Conservation (phyloP, 2,888 invertebrate species). For the Pheosia tremula region DNA sequence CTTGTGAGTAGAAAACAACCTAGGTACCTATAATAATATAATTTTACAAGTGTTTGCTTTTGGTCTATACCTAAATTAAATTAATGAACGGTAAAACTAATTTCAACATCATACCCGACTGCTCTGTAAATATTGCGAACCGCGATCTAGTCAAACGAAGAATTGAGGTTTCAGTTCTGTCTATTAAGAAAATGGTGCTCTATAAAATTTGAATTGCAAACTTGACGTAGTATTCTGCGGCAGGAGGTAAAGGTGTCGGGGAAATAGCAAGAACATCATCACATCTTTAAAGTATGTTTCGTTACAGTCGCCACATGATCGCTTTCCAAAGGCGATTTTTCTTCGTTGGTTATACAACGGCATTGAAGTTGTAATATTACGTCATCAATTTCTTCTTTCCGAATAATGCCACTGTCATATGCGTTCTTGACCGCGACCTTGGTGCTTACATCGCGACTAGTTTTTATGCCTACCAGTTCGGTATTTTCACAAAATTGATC, state of each 20-base stretch:
- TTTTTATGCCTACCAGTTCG: slow-evolving; percentile 23
- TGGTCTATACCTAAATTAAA: neutral
- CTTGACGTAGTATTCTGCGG: neutral
- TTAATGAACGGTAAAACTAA: neutral
- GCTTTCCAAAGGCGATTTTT: neutral
- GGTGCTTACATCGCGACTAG: slow-evolving; percentile 22
- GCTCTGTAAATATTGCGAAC: neutral
- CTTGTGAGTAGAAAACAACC: neutral
- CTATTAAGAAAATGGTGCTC: neutral
- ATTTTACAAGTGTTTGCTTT: neutral
- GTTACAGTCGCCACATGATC: neutral
- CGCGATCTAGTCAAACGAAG: neutral
- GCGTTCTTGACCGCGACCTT: slow-evolving; percentile 50
- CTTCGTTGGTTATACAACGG: neutral
- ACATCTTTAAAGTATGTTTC: too few relatives aligned
- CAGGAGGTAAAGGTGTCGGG: neutral
- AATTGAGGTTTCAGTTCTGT: neutral
- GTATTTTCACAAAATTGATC: slow-evolving; percentile 16
- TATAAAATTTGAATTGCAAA: neutral
- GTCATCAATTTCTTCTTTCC: neutral
- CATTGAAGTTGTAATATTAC: too few relatives aligned
- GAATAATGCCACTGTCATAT: slow-evolving; percentile 20
- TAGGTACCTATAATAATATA: neutral
- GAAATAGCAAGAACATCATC: neutral
- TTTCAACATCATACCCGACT: neutral